Evolutionary conservation across 2,888 invertebrate genomes (phyloP).

Genomic region (Cantharis rufa): DNA sequence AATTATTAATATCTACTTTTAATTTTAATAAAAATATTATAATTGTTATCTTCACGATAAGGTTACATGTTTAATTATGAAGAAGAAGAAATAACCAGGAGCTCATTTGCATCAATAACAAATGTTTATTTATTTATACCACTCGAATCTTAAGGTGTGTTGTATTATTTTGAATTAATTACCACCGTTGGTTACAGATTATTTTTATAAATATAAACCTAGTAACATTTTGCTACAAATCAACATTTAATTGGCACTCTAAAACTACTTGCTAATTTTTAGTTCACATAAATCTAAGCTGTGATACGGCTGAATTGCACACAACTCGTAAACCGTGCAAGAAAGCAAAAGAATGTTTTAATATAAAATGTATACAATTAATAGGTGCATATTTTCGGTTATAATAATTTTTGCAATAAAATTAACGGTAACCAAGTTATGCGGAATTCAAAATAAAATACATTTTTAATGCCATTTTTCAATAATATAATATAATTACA

Average conservation of each 20-base stretch:
- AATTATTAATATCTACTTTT: not conserved
- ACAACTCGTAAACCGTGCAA: not conserved
- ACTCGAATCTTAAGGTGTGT: not conserved
- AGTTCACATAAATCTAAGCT: not conserved
- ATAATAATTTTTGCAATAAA: not conserved
- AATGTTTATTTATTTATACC: constrained; percentile 3
- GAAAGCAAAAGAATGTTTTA: not conserved
- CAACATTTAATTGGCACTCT: not conserved
- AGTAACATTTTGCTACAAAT: not conserved
- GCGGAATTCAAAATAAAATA: not conserved
- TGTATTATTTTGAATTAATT: constrained; percentile 3
- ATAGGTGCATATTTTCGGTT: not conserved
- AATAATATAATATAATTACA: too few species aligned
- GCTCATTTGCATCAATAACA: not conserved
- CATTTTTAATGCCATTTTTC: too few species aligned
- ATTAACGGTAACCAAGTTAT: not conserved
- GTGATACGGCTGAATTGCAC: not conserved
- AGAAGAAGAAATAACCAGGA: not conserved
- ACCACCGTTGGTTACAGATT: not conserved
- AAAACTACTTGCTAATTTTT: not conserved
- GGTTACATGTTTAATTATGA: not conserved
- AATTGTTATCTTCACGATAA: not conserved
- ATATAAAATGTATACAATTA: not conserved
- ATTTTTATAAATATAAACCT: not conserved
- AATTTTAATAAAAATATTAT: not conserved